Conservation (phyloP, 2,797 vertebrate species). For the Anguilla pacifica region DNA sequence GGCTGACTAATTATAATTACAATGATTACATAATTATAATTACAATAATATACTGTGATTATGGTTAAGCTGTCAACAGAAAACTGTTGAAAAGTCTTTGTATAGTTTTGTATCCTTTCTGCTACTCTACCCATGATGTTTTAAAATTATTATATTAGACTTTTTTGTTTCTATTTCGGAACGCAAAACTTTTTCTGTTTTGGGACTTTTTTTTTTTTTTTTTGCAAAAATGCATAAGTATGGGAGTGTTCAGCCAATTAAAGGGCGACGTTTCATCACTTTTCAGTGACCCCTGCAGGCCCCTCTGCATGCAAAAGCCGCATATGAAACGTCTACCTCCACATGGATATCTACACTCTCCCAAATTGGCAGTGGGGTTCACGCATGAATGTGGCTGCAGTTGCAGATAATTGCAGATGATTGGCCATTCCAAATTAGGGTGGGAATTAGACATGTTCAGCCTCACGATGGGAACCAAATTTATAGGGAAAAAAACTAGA, state of each 20-base stretch:
- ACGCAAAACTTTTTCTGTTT: background rate
- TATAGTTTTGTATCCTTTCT: constrained; percentile 31
- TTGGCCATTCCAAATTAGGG: background rate
- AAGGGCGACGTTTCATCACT: too few relatives aligned
- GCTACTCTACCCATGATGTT: constrained; percentile 10
- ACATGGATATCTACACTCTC: background rate
- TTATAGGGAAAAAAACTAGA: background rate
- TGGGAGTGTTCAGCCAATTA: too few relatives aligned
- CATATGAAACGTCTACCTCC: background rate
- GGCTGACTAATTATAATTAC: constrained; percentile 49
- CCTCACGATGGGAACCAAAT: background rate
- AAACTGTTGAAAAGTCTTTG: constrained; percentile 30
- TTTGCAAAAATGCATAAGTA: background rate
- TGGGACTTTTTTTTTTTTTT: background rate
- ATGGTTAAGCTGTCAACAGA: constrained; percentile 39
- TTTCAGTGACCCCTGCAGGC: background rate
- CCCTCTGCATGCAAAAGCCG: background rate
- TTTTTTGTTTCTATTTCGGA: constrained; percentile 17
- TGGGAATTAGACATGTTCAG: background rate
- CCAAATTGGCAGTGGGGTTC: background rate
- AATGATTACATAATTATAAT: constrained; percentile 52
- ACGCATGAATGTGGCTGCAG: background rate
- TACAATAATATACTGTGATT: constrained; percentile 45
- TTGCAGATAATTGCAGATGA: background rate
- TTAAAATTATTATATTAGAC: background rate